Base-by-base conservation (phyloP, 2,888 invertebrate species). In the Cryptus viduatorius region DNA sequence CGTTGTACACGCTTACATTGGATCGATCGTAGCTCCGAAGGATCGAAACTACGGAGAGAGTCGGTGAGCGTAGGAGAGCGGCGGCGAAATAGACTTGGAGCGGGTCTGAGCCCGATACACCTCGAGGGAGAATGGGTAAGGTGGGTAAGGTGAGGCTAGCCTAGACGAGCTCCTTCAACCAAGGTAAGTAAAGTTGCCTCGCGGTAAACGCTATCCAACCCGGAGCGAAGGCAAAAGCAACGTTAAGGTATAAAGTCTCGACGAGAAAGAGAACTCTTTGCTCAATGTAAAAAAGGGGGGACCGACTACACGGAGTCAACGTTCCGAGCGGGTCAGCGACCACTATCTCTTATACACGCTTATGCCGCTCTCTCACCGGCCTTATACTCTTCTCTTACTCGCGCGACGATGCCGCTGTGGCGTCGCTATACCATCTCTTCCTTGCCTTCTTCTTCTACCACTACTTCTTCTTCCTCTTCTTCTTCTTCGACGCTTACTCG, bases 251-350 rank as follows among this genome's bases (percentile, higher is more conserved):
- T 50, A 59, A 79, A 29, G 72, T 42, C 68, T 37, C 78, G 56
- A 50, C 37, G 77, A 50, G 75, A 42, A 37, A 56, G 76, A 64
- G 71, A 61, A 61, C 61, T 61, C 61, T 61, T 61, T 61, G 61
- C 61, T 61, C 61, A 61, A 61, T 61, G 61, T 61, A 31, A 56
- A 69, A 65, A 42, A 59, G n/a, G 24, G 42, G 92, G 92, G 91
- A 91, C 89, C 90, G 93, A 90, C 93, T 93, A 91, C 92, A 90
- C 90, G 92, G 92, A 93, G 93, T 93, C 93, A 93, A 93, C 93
- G 93, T 93, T 93, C 93, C 93, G 92, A 91, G 89, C 92, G 91
- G 93, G 93, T 93, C 93, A 93, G 93, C 93, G 93, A 93, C 93
- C 93, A 93, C 91, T 89, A 90, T 90, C 90, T 88, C 87, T 91